Evolutionary conservation across 37 sponge, comb jelly and placozoan species (phyloP).

Genomic region (Chondrosia reniformis): DNA sequence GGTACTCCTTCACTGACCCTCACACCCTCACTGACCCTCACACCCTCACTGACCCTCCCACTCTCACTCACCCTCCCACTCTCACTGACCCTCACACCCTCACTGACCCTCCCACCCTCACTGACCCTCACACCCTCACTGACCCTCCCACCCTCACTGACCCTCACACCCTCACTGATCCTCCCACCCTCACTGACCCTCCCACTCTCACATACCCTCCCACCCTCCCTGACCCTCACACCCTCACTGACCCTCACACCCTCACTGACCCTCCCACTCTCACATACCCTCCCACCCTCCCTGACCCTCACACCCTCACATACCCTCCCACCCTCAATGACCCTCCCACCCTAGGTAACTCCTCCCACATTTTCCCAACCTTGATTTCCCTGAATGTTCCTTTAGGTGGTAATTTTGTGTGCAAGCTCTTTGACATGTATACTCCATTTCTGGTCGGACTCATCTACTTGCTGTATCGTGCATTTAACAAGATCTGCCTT

Average conservation of each 20-base stretch:
- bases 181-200: no score
- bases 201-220: no score
- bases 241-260: no score
- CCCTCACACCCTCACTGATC: no score
- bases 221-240: no score
- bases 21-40: not conserved
- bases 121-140: no score
- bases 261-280: no score
- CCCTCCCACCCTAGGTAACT: not conserved
- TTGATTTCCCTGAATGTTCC: not conserved
- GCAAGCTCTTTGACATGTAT: constrained; percentile 93
- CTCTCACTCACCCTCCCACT: not conserved
- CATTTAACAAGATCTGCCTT: constrained; percentile 74
- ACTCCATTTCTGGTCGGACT: constrained; percentile 93
- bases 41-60: not conserved
- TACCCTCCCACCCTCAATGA: constrained; percentile 3
- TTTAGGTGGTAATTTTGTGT: constrained; percentile 89
- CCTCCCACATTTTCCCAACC: not conserved
- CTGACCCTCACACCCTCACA: constrained; percentile 17
- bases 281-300: no score
- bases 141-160: no score
- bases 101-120: not conserved
- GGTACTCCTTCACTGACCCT: constrained; percentile 16
- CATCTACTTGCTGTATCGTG: constrained; percentile 85
- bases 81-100: not conserved